Conservation (phyloP, 2,113 vertebrate species). For the Desmodus rotundus region DNA sequence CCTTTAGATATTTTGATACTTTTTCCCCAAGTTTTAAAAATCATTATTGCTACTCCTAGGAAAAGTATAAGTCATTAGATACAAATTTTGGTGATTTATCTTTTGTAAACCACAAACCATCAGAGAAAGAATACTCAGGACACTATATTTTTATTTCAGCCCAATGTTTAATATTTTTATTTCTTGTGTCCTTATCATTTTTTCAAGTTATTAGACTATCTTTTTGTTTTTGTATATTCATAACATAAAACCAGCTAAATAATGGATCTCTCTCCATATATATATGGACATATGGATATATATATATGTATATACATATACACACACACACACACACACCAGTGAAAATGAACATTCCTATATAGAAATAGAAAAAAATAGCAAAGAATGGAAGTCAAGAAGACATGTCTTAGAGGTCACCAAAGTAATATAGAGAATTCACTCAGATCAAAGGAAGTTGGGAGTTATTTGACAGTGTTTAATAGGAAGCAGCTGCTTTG, state of each 20-base stretch:
- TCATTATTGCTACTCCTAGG: slow-evolving; percentile 53
- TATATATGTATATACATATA: no score
- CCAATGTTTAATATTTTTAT: slow-evolving; percentile 65
- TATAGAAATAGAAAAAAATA: slow-evolving; percentile 64
- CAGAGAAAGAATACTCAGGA: slow-evolving; percentile 60
- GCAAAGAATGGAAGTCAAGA: slow-evolving; percentile 60
- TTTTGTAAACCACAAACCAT: slow-evolving; percentile 65
- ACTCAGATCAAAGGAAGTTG: slow-evolving; percentile 79
- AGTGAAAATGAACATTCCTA: slow-evolving; percentile 43
- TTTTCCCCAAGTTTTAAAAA: slow-evolving; percentile 53
- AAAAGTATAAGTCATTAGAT: slow-evolving; percentile 65
- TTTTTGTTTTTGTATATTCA: not conserved
- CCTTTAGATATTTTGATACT: not conserved
- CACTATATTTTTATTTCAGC: slow-evolving; percentile 66
- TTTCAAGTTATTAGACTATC: slow-evolving; percentile 47
- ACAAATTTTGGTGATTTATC: slow-evolving; percentile 61
- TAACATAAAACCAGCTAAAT: slow-evolving; percentile 68
- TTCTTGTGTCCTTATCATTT: slow-evolving; percentile 66
- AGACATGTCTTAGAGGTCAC: slow-evolving; percentile 72
- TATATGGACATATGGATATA: accelerated
- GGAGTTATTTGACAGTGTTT: slow-evolving; percentile 82
- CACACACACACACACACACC: no score
- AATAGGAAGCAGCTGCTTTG: slow-evolving; percentile 77
- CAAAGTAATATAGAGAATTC: slow-evolving; percentile 73
- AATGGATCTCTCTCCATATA: not conserved